A percentile compares a stretch with the other conserved stretches of the same genome.
Evolutionary conservation across 1,140 invertebrate species (phyloP).

Genomic region (Pogonus chalceus): DNA sequence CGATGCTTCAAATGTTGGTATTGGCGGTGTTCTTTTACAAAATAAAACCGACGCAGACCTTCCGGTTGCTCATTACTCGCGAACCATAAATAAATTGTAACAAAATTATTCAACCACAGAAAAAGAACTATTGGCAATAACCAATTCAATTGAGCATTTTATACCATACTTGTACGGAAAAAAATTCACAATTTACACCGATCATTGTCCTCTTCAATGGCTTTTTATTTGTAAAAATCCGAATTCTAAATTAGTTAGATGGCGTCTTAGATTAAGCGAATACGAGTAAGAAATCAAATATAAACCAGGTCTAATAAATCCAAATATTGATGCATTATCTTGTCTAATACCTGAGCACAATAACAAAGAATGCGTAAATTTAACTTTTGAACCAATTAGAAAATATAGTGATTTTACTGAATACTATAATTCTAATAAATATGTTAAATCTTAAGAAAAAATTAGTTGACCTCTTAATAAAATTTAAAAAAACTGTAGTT

Average conservation of each 20-base stretch:
- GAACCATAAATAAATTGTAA: conserved; percentile 22
- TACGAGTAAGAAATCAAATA: neutral
- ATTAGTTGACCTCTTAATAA: too few relatives aligned
- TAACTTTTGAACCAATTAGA: too few relatives aligned
- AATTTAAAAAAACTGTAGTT: too few relatives aligned
- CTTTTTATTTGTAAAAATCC: neutral
- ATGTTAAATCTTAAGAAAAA: too few relatives aligned
- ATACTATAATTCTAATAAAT: too few relatives aligned
- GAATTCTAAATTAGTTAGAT: neutral
- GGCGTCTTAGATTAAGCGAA: neutral
- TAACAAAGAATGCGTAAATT: too few relatives aligned
- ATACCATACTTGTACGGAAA: conserved; percentile 12
- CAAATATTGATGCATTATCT: neutral
- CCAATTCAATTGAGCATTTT: conserved; percentile 11
- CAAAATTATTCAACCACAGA: conserved; percentile 13
- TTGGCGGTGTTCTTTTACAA: conserved; percentile 1
- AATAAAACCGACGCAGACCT: neutral
- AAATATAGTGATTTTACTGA: too few relatives aligned
- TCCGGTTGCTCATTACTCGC: conserved; percentile 24
- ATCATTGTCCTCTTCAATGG: neutral
- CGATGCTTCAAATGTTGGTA: conserved; percentile 7
- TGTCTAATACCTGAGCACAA: too few relatives aligned
- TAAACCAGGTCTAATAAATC: neutral
- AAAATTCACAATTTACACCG: conserved; percentile 8
- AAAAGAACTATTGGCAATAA: conserved; percentile 13